Base-by-base conservation (phyloP, 37 sponge, comb jelly and placozoan species). In the Aplysina aerophoba region DNA sequence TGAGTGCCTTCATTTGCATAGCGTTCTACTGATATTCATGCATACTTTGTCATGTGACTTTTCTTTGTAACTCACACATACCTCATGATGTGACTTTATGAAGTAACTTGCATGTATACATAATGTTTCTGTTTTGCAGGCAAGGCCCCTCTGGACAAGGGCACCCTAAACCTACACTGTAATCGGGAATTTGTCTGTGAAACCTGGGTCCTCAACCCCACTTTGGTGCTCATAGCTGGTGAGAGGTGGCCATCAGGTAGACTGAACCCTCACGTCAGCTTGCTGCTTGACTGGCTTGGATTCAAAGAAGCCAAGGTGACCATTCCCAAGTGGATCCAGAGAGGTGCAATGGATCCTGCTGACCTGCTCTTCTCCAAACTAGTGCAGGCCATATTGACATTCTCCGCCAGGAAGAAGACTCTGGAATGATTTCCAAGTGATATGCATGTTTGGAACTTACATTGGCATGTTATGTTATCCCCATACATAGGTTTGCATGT, bases 251-350 rank as follows among this genome's bases (percentile, higher is more conserved):
- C 93, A 22, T 91, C 90, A 59, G 96, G 96, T 12, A 87, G 89
- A 31, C 79, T 96, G 34, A 95, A 98, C 75, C 95, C 95, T 41
- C 94, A 93, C 68, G 91, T 99, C 60, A 89, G 85, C 72, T 94
- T 97, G 94, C 79, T 99, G 0, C 72, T 99, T 33, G 91, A 99
- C 73, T 94, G 57, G 82, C 91, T 99, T 34, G 97, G 99, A 15
- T 99, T 99, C 83, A 90, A 94, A 55, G 79, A 99, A 34, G 95
- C 99, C 24, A 85, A 82, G 3, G 92, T 87, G 38, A 99, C 99
- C 44, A 94, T 99, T 39, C 99, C 99, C 21, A 94, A 99, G 83
- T 96, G 90, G 81, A 88, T 96, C 24, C 99, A 99, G 74, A 73
- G 94, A 31, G 97, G 95, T 20, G 90, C 90, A 30, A 94, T 99